Conservation (phyloP, 2,888 invertebrate species). For the Euphydryas editha region DNA sequence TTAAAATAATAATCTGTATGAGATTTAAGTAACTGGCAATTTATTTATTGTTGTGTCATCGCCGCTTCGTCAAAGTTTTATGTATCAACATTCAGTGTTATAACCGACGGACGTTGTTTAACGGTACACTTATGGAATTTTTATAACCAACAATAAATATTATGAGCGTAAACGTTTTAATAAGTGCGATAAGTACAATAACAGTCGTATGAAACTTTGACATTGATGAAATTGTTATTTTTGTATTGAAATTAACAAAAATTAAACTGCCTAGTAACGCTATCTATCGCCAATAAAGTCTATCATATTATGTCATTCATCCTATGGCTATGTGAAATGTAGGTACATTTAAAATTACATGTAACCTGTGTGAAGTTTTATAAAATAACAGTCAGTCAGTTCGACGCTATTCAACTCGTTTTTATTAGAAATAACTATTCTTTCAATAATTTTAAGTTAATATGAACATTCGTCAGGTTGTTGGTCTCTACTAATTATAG, state of each 20-base stretch:
- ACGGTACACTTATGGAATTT: slow-evolving; percentile 31
- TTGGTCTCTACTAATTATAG: too few relatives aligned
- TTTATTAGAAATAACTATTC: too few relatives aligned
- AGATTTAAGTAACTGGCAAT: slow-evolving; percentile 16
- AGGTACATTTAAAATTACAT: not conserved
- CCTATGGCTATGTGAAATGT: too few relatives aligned
- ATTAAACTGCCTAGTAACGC: too few relatives aligned
- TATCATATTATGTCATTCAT: too few relatives aligned
- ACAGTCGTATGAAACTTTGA: not conserved
- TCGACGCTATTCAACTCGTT: too few relatives aligned
- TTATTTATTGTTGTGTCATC: slow-evolving; percentile 19
- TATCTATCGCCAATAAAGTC: too few relatives aligned
- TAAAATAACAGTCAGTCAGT: too few relatives aligned
- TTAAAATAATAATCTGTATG: not conserved
- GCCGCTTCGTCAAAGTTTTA: slow-evolving; percentile 28
- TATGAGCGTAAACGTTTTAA: slow-evolving; percentile 7
- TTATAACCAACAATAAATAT: slow-evolving; percentile 30
- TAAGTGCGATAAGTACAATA: slow-evolving; percentile 5
- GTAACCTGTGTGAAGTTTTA: too few relatives aligned
- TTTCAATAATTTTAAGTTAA: too few relatives aligned
- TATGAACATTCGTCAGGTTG: too few relatives aligned
- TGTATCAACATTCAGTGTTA: slow-evolving; percentile 23
- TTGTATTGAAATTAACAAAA: too few relatives aligned
- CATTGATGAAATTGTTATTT: not conserved
- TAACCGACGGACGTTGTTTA: slow-evolving; percentile 16